phyloP scores from a whole-genome alignment of 1,140 invertebrate genomes.

The Aphelenchoides avenae region DNA sequence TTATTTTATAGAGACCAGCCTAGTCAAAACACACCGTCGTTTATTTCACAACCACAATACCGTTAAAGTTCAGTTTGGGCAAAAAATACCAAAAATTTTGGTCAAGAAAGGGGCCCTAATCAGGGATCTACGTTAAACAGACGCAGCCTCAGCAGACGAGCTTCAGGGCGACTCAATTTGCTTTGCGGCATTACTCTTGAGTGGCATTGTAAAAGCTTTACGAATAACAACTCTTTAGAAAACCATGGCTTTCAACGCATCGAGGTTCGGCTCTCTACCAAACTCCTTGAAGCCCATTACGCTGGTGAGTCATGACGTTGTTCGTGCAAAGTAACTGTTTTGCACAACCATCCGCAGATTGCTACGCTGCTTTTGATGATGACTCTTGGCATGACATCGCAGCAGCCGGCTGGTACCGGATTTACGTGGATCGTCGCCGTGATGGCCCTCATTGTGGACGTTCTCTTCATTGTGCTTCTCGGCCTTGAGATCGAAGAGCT shows the following conservation, averaged over 20 bases:
- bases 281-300: constrained; percentile 10
- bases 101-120: neutral
- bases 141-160: neutral
- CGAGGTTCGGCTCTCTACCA: neutral
- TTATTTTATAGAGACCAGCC: too few relatives aligned
- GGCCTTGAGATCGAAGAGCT: constrained; percentile 21
- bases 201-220: neutral
- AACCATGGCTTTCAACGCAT: neutral
- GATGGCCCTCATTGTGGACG: constrained; percentile 24
- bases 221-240: neutral
- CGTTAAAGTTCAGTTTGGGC: neutral
- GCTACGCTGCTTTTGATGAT: constrained; percentile 18
- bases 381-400: constrained; percentile 5
- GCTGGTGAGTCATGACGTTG: constrained; percentile 1
- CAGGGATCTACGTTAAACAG: neutral
- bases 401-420: constrained; percentile 20
- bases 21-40: neutral
- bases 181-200: neutral
- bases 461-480: constrained; percentile 10
- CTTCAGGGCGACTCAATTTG: neutral
- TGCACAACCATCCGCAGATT: constrained; percentile 6
- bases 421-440: constrained; percentile 30
- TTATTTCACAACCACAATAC: neutral
- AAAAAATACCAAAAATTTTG: neutral
- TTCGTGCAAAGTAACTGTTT: neutral